Conservation (phyloP, 2,113 vertebrate genomes). For the Silurus glanis region DNA sequence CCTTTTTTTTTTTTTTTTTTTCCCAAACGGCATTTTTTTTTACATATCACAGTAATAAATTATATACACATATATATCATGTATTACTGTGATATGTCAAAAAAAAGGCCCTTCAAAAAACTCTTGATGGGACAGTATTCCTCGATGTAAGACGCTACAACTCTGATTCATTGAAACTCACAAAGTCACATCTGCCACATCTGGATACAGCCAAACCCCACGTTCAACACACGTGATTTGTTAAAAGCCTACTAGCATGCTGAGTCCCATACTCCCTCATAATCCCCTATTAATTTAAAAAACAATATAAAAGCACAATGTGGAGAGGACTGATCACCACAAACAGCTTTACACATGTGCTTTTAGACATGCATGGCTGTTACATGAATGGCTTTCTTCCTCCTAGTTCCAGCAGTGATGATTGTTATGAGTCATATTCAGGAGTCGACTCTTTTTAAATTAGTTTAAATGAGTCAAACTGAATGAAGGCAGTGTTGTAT, state of each 20-base stretch:
- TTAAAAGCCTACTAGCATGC: background rate
- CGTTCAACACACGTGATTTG: background rate
- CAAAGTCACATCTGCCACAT: constrained; percentile 11
- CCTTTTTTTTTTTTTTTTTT: too few species aligned
- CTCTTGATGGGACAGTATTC: background rate
- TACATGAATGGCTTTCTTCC: background rate
- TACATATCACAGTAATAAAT: background rate
- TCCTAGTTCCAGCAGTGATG: too few species aligned
- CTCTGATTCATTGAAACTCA: background rate
- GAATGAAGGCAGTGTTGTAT: background rate
- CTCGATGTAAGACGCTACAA: background rate
- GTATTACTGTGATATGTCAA: background rate
- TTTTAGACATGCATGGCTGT: background rate
- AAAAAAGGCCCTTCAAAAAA: background rate
- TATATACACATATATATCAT: too few species aligned
- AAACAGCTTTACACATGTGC: background rate
- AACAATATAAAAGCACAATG: background rate
- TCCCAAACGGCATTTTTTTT: too few species aligned
- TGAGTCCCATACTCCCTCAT: background rate
- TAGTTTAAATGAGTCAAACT: background rate
- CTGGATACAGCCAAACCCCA: background rate
- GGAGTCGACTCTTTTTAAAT: constrained; percentile 5
- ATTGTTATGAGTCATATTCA: background rate
- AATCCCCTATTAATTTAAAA: background rate
- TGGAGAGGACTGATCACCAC: background rate